Evolutionary conservation across 2,113 vertebrate genomes (phyloP), one percentile per base, ranked within the genome.

Genomic region (Dipodomys merriami): DNA sequence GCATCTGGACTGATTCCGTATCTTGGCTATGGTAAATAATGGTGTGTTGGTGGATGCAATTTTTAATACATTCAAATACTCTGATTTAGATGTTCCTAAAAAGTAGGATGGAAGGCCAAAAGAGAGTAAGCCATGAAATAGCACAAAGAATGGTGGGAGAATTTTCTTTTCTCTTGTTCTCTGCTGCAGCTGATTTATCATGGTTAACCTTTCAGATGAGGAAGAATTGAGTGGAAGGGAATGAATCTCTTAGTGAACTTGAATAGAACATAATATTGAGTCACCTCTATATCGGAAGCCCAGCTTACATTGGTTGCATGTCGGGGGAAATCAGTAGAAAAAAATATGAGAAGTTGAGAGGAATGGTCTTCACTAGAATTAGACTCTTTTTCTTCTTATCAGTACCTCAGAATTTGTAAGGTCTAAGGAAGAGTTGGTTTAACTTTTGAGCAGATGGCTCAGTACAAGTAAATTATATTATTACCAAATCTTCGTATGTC

Each of bases 381-480:
- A 62, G 25, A 57, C 11, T 9, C 15, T 49, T 72, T 39, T 33
- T 33, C 68, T 91, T 65, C 15, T 25, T 84, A 25, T 78, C 18
- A 29, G 20, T 25, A 19, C 27, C 33, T 86, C 35, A 78, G 84
- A 83, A 92, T 57, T 85, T 88, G 5, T 2, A 30, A 91, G 64
- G 7, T 30, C 25, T 3, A 4, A 39, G 35, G 46, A 95, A 89
- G 65, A 74, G 15, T 68, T 49, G 39, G 27, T 83, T 30, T 13
- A 87, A 94, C 23, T 80, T 92, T 53, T 74, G 46, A 82, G 16
- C 77, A 81, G 76, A 95, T 78, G 91, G n/a, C 72, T 92, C 15
- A 35, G 71, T 80, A 69, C 39, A 60, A 73, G 74, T 25, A 57
- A 18, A 69, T 84, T 93, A 33, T 39, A 44, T 94, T 77, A 72